These are phyloP conservation scores for Pogonocichla stellata DNA, from an alignment of 2,113 vertebrate genomes.

Conservation along the genomic window DNA sequence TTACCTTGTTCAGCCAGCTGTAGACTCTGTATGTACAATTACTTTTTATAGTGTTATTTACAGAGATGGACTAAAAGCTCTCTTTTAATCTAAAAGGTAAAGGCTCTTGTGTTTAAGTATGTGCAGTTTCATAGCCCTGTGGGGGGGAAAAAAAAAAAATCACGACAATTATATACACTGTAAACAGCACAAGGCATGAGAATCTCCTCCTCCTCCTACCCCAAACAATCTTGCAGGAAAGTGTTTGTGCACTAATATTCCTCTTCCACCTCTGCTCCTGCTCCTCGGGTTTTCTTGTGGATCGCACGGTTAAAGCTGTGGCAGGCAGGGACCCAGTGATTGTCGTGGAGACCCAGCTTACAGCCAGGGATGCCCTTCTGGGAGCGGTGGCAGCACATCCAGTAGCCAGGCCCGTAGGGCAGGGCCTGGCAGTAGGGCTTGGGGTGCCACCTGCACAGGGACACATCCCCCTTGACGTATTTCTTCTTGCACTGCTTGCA, in stretches of 20 bases:
- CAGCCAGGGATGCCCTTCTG: constrained; percentile 89
- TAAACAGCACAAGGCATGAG: constrained; percentile 88
- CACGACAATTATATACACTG: constrained; percentile 87
- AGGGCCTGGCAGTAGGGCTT: constrained; percentile 95
- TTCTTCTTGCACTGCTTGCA: constrained; percentile 97
- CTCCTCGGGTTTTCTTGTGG: constrained; percentile 78
- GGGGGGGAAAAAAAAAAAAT: not conserved
- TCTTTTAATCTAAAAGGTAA: constrained; percentile 74
- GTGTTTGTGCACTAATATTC: constrained; percentile 67
- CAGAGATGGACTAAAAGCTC: constrained; percentile 74
- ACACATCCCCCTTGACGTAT: constrained; percentile 88
- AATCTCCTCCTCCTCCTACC: constrained; percentile 28
- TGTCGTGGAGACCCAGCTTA: constrained; percentile 94
- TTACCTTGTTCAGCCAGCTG: constrained; percentile 68
- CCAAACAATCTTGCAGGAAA: constrained; percentile 34
- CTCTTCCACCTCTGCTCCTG: constrained; percentile 74
- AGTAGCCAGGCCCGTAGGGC: constrained; percentile 92
- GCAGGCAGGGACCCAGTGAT: constrained; percentile 92
- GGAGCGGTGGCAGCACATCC: constrained; percentile 93
- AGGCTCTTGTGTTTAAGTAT: constrained; percentile 77
- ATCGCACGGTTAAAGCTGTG: constrained; percentile 88
- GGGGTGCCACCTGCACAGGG: constrained; percentile 94
- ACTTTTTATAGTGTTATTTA: constrained; percentile 74
- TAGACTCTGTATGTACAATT: constrained; percentile 72
- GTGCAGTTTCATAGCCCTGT: constrained; percentile 80